Conservation (phyloP, 1,140 invertebrate genomes). For the Gonioctena quinquepunctata region DNA sequence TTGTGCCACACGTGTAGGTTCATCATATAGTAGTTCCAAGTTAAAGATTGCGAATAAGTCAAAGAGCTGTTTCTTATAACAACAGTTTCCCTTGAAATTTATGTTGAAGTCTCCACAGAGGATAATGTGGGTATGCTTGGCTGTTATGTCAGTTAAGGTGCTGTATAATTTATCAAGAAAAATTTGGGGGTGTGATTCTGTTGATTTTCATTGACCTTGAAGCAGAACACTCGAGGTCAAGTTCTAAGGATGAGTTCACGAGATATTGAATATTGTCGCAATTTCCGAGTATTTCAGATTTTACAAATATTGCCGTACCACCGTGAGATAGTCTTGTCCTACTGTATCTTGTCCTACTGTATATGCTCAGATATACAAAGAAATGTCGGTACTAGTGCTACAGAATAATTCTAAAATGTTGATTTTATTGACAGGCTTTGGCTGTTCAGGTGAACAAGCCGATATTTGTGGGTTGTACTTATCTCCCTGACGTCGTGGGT, state of each 20-base stretch:
- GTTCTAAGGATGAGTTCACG: background rate
- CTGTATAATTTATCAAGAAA: background rate
- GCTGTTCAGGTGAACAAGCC: background rate
- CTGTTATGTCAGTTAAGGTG: background rate
- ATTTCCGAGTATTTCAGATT: background rate
- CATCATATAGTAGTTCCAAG: background rate
- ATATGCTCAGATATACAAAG: conserved; percentile 6
- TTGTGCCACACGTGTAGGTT: background rate
- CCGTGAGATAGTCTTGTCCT: background rate
- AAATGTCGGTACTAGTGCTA: background rate
- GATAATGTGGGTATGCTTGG: background rate
- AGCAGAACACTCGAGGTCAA: background rate
- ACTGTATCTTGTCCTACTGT: background rate
- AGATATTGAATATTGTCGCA: background rate
- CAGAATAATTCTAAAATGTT: conserved; percentile 5
- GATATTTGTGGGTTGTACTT: no score
- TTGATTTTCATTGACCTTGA: background rate
- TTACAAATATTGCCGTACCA: conserved; percentile 7
- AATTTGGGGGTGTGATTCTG: background rate
- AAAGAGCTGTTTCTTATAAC: background rate
- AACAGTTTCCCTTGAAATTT: conserved; percentile 1
- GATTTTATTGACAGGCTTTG: conserved; percentile 4
- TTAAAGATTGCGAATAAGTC: background rate
- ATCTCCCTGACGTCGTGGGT: background rate
- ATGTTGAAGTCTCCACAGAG: conserved; percentile 9